Conservation (phyloP, 2,797 vertebrate genomes). For the Peromyscus eremicus region DNA sequence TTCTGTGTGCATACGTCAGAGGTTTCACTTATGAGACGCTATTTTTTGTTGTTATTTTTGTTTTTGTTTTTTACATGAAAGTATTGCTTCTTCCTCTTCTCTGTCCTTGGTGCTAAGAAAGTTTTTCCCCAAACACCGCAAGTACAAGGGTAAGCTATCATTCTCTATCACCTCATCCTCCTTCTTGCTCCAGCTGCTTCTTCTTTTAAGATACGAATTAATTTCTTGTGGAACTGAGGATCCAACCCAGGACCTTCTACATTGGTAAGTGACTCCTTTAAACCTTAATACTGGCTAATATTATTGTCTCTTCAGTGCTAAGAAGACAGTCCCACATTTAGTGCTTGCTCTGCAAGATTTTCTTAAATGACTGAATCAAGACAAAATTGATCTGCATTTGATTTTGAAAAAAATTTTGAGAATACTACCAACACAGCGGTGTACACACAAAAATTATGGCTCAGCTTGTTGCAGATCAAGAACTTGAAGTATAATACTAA, state of each 20-base stretch:
- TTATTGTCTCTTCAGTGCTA: neutral
- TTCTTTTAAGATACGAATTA: neutral
- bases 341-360: neutral
- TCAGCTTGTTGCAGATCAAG: neutral
- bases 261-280: neutral
- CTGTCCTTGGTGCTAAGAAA: neutral
- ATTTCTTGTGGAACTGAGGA: neutral
- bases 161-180: neutral
- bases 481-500: neutral
- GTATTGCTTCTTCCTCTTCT: neutral
- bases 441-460: rapidly evolving
- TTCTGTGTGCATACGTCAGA: neutral
- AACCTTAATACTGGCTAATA: neutral
- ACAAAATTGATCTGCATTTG: neutral
- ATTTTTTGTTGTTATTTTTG: neutral
- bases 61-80: neutral
- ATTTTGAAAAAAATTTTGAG: conserved; percentile 51
- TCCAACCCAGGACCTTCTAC: neutral
- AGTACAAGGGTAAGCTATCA: neutral
- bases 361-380: neutral
- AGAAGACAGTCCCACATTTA: neutral
- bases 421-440: neutral
- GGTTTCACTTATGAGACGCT: neutral
- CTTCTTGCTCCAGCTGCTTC: neutral
- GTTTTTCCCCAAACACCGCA: neutral